Evolutionary conservation across 2,888 invertebrate genomes (phyloP), one percentile per base, ranked within the genome.

Genomic region (Nomada fucata): DNA sequence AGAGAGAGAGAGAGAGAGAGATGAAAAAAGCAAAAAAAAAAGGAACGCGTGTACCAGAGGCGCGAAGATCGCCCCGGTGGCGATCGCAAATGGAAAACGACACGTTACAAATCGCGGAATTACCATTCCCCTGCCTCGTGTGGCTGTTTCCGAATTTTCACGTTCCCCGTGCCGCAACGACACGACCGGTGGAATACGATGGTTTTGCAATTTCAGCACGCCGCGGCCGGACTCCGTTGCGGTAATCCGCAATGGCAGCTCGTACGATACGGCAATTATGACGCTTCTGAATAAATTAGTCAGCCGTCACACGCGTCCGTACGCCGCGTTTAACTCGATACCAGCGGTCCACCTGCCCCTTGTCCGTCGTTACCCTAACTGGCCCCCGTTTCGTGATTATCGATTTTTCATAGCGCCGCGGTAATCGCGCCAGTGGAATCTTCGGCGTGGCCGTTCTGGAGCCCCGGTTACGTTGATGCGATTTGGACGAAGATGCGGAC

Each of bases 251-350:
- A 88, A 82, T 82, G 85, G 83, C 83, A 84, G 89, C 84, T 85
- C 89, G 89, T 89, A 90, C 91, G 90, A 92, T 90, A 89, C 90
- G 88, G 91, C 91, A 91, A 92, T 92, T 91, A 91, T 89, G 90
- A 91, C 84, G 89, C 88, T 89, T 88, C 86, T 89, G 90, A 91
- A 91, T 92, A 91, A 92, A 92, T 92, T 91, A 91, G 89, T 73
- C 65, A 79, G 63, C 64, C 79, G 76, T 68, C 47, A 63, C 67
- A 52, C 74, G 53, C 44, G 20, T 65, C 57, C 50, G 57, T 29
- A 23, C 74, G 69, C 26, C 69, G 29, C 50, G 82, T 81, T 81
- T 75, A 76, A 82, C 82, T 70, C 50, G 82, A 61, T 67, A 57
- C 75, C 36, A 53, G 44, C 4, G 42, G 36, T 36, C 50, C 42